Evolutionary conservation across 2,797 vertebrate genomes (phyloP), one percentile per base, ranked within the genome.

Genomic region (Macropodus opercularis): DNA sequence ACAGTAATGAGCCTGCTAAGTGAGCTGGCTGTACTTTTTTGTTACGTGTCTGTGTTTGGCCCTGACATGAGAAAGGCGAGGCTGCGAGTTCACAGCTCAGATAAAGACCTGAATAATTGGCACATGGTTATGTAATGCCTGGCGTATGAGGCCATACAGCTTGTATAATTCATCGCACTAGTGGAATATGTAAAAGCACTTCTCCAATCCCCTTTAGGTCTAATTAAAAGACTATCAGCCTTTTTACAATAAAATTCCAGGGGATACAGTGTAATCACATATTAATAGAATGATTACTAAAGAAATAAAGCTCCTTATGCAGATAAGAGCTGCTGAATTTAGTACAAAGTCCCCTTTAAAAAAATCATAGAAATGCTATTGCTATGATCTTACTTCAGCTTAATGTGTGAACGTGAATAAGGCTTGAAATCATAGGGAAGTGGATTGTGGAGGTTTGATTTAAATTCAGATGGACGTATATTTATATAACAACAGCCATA

Each of bases 201-300:
- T 43, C 61, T 84, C 69, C 74, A 85, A 88, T 89, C 78, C 87
- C 87, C 89, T 85, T 86, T 80, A 87, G 89, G 83, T 87, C 86
- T 88, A 88, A 90, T 89, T 89, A 89, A 87, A 85, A 80, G 77
- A 84, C 75, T 76, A 87, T 86, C 83, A 83, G 72, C 70, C 76
- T 80, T 76, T 85, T 87, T 85, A 86, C 79, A 87, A 86, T 77
- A n/a, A 59, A 77, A 84, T 83, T 83, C 79, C 60, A 36, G 78
- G 68, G 87, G 75, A 81, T 75, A 81, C 59, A 57, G 75, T 63
- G 76, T 87, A 89, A 89, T 90, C 81, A 84, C 60, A 10, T 80
- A 87, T 89, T 89, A 89, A 89, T 85, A 83, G 85, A 87, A 87
- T 85, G 84, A 89, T 89, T 85, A 89, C 80, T 73, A 71, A 87